A percentile compares a stretch with the other conserved stretches of the same genome.
Conservation (phyloP, 2,888 invertebrate genomes). For the Apamea sordens region DNA sequence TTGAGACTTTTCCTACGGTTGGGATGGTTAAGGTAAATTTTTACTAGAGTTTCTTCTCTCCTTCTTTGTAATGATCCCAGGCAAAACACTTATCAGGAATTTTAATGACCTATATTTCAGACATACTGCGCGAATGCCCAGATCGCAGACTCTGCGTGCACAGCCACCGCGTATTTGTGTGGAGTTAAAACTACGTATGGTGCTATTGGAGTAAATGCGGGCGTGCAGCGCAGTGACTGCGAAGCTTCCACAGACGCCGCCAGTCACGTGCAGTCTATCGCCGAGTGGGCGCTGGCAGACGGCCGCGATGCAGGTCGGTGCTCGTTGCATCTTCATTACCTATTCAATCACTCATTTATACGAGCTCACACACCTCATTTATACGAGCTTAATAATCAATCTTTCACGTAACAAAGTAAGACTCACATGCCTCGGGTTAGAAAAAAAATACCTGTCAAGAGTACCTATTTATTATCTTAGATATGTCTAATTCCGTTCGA, state of each 20-base stretch:
- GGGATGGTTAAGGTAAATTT: conserved; percentile 91
- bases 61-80: neutral
- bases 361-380: too few relatives aligned
- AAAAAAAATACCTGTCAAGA: too few relatives aligned
- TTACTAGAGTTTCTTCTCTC: neutral
- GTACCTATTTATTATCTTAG: too few relatives aligned
- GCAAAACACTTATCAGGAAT: neutral
- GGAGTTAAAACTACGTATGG: conserved; percentile 92
- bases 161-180: conserved; percentile 92
- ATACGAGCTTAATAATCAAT: too few relatives aligned
- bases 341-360: too few relatives aligned
- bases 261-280: conserved; percentile 92
- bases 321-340: too few relatives aligned
- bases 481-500: too few relatives aligned
- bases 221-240: conserved; percentile 91
- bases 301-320: conserved; percentile 68
- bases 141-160: conserved; percentile 93
- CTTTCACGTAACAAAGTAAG: too few relatives aligned
- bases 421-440: too few relatives aligned
- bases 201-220: conserved; percentile 92
- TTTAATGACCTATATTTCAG: neutral
- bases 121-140: conserved; percentile 86
- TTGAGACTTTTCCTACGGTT: conserved; percentile 91
- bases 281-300: conserved; percentile 91
- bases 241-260: conserved; percentile 84